Evolutionary conservation across 30 jellyfish, hydroid and myxozoan genomes (phyloP).

Genomic region (Cassiopea andromeda): DNA sequence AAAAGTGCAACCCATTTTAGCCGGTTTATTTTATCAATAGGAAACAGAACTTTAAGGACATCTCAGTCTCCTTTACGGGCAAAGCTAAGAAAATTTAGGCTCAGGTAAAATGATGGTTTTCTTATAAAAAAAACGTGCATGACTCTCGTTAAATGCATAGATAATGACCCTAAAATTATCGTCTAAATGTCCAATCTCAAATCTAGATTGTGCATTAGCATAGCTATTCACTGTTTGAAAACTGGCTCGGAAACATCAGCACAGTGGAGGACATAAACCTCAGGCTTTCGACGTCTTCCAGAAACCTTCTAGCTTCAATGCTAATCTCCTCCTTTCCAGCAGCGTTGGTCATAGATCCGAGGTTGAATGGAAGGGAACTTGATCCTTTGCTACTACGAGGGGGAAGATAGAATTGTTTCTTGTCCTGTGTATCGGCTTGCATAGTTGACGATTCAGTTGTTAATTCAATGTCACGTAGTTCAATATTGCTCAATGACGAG

Average conservation of each 20-base stretch:
- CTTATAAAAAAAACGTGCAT: too few relatives aligned
- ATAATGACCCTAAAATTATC: too few relatives aligned
- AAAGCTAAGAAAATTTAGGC: too few relatives aligned
- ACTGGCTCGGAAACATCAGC: slow-evolving; percentile 67
- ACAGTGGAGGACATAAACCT: slow-evolving; percentile 58
- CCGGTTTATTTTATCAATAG: too few relatives aligned
- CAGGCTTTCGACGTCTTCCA: slow-evolving; percentile 42
- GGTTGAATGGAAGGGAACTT: slow-evolving; percentile 50
- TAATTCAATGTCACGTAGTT: slow-evolving; percentile 12
- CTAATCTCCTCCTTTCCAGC: slow-evolving; percentile 19
- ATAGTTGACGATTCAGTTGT: not conserved
- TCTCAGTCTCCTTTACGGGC: too few relatives aligned
- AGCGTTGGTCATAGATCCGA: slow-evolving; percentile 33
- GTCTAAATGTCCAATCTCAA: too few relatives aligned
- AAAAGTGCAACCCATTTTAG: too few relatives aligned
- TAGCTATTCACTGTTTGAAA: slow-evolving; percentile 26
- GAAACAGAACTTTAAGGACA: too few relatives aligned
- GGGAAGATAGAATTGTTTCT: not conserved
- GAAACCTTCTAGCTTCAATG: slow-evolving; percentile 42
- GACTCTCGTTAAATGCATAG: too few relatives aligned
- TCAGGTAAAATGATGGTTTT: too few relatives aligned
- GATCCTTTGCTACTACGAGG: slow-evolving; percentile 13
- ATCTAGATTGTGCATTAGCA: too few relatives aligned
- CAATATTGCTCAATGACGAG: slow-evolving; percentile 17
- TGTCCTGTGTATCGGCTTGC: not conserved